Base-by-base conservation (phyloP, 2,888 invertebrate genomes). In the Criorhina ranunculi region DNA sequence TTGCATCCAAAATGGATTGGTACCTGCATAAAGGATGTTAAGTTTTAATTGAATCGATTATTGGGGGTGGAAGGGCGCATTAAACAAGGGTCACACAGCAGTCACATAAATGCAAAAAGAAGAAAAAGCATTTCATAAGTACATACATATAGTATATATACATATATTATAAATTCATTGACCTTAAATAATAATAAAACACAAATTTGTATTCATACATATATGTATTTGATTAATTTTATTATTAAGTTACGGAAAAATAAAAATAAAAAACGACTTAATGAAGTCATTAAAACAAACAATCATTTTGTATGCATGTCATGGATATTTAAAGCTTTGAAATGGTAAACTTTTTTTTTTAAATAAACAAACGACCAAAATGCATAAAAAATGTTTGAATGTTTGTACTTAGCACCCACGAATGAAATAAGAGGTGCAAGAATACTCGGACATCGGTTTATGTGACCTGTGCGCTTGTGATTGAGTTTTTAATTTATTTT, bases 11-110 rank as follows among this genome's bases (percentile, higher is more conserved):
- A 72, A 49, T 62, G 59, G 69, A 79, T 79, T 33, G 80, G 69
- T 75, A 76, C 85, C 85, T 85, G 85, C 85, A 85, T 85, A 40
- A 40, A 69, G 12, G 15, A 31, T 31, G 9, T 35, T 35, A 19
- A 9, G 7, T 66, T 70, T 76, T 66, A 76, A 85, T 85, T 80
- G 37, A 51, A 64, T 29, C 44, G 8, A 24, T 49, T 8, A 70
- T 76, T 66, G 59, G 31, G 70, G 80, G 85, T 85, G 85, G 57
- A 17, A 33, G 7, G 17, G 12, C 19, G 29, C 17, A 8, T 2
- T 33, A n/a, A 17, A 62, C 51, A 29, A 59, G 44, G 31, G 19
- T 60, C 57, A 15, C 11, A 46, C 5, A 7, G 2, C 15, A 19
- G 7, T 42, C 11, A 2, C 57, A 57, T 24, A 49, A 12, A 17